Conservation (phyloP, 2,113 vertebrate genomes). For the Nycticorax nycticorax region DNA sequence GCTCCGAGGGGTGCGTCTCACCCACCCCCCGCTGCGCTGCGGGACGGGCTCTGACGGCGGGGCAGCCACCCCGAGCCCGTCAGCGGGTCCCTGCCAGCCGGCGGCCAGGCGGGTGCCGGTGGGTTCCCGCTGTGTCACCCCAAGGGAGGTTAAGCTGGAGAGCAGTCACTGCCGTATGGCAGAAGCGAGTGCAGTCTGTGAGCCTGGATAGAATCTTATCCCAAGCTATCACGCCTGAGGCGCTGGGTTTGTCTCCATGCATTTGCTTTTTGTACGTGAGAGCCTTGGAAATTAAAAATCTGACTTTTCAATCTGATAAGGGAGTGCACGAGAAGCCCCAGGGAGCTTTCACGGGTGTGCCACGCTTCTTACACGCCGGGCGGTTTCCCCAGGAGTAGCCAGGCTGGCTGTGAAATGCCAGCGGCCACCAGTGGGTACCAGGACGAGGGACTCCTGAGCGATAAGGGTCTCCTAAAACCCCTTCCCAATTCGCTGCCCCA, state of each 20-base stretch:
- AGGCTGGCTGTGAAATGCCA: not conserved
- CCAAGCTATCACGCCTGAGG: not conserved
- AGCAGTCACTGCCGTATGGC: not conserved
- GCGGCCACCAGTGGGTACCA: accelerated
- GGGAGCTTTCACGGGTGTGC: not conserved
- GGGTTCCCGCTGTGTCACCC: not conserved
- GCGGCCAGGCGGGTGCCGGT: not conserved
- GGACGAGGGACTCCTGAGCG: accelerated
- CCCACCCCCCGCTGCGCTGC: not conserved
- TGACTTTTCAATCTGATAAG: not conserved
- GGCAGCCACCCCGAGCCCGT: not conserved
- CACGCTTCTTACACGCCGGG: accelerated
- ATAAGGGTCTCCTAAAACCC: not conserved
- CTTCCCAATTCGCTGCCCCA: not conserved
- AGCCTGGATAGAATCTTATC: not conserved
- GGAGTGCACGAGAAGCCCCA: not conserved
- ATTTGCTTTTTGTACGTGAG: not conserved
- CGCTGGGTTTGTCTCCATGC: not conserved
- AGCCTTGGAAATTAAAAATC: not conserved
- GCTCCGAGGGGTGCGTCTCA: not conserved
- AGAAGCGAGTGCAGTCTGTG: not conserved
- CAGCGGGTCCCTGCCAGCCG: not conserved
- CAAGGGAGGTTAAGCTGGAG: not conserved
- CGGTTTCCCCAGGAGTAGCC: accelerated
- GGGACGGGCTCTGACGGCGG: accelerated